These are phyloP conservation scores for Marmota flaviventris DNA, from an alignment of 2,113 vertebrate genomes.

Conservation along the genomic window DNA sequence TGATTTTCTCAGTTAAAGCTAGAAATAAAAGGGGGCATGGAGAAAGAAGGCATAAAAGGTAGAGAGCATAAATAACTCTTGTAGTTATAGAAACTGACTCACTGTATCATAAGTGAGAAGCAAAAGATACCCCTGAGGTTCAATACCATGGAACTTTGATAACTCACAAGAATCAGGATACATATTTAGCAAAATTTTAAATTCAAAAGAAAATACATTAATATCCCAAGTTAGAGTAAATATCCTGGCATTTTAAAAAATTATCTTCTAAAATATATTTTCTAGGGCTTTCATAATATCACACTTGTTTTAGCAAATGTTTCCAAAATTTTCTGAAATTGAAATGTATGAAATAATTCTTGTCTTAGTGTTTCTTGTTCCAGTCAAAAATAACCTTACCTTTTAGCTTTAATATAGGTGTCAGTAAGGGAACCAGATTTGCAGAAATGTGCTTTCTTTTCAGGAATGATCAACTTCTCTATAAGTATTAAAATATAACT, in stretches of 20 bases:
- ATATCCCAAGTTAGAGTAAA: not conserved
- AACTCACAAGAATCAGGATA: not conserved
- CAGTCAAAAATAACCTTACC: no score
- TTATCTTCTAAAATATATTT: not conserved
- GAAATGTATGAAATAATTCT: not conserved
- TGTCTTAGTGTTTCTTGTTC: not conserved
- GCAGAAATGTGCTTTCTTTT: constrained; percentile 37
- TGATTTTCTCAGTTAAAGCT: not conserved
- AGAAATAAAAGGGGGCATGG: not conserved
- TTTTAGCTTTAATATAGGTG: not conserved
- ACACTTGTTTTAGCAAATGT: not conserved
- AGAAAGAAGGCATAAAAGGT: not conserved
- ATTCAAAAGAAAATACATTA: not conserved
- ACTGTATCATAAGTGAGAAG: not conserved
- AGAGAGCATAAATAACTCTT: not conserved
- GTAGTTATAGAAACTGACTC: not conserved
- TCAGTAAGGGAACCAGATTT: constrained; percentile 69
- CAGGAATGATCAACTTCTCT: not conserved
- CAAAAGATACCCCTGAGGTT: not conserved
- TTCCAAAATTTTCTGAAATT: not conserved
- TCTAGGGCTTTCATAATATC: not conserved
- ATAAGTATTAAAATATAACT: not conserved
- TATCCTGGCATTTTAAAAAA: not conserved
- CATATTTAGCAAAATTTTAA: not conserved
- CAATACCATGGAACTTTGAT: not conserved